Conservation (phyloP, 23 tunicate species). For the Styela clava region DNA sequence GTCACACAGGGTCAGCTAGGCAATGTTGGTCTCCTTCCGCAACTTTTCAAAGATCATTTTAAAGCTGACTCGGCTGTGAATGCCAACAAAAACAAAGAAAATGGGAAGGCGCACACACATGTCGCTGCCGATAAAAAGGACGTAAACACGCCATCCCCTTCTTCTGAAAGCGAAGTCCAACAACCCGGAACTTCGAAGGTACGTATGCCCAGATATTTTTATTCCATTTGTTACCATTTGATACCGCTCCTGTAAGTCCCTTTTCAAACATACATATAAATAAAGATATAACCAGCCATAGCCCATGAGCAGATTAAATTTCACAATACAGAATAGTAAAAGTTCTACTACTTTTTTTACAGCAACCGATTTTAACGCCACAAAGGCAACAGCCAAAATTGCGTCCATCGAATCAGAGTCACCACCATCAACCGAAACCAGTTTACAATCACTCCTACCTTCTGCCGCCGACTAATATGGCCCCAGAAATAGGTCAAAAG, state of each 20-base stretch:
- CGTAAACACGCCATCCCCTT: neutral
- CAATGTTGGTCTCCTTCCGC: constrained; percentile 73
- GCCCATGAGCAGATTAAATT: too few species aligned
- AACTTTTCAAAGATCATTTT: constrained; percentile 73
- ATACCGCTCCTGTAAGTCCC: too few species aligned
- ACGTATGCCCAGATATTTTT: too few species aligned
- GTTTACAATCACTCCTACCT: neutral
- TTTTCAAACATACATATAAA: too few species aligned
- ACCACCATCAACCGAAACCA: neutral
- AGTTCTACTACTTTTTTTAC: too few species aligned
- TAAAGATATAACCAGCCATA: too few species aligned
- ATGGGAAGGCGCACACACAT: neutral
- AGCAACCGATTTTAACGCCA: neutral
- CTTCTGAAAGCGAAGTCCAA: constrained; percentile 2
- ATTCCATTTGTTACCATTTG: too few species aligned
- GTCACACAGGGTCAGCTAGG: constrained; percentile 74
- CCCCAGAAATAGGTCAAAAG: neutral
- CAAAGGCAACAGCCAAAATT: neutral
- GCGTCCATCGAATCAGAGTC: neutral
- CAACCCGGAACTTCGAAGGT: too few species aligned
- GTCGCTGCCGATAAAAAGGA: neutral
- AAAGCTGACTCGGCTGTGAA: constrained; percentile 9
- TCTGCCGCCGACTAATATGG: constrained; percentile 15
- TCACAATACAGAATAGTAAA: too few species aligned
- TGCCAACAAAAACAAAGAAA: neutral